A percentile compares a stretch with the other conserved stretches of the same genome.
phyloP scores from a whole-genome alignment of 2,113 vertebrate genomes.

The Geococcyx californianus region DNA sequence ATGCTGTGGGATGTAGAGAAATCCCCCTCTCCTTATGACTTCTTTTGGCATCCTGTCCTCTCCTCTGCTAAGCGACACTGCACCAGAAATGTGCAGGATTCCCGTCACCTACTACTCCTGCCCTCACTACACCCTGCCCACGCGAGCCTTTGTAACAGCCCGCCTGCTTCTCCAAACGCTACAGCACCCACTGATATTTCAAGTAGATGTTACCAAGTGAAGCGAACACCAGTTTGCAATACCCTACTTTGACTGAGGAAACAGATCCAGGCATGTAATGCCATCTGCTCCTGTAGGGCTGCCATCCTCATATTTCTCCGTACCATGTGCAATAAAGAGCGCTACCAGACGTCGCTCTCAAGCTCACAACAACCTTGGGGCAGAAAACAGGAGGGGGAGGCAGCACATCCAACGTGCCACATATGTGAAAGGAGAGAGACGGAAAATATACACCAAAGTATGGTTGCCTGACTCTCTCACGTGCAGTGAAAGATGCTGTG shows the following conservation, averaged over 20 bases:
- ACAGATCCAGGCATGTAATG: slow-evolving; percentile 70
- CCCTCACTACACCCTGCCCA: neutral
- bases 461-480: neutral
- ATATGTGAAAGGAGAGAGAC: slow-evolving; percentile 21
- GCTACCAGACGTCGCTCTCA: slow-evolving; percentile 53
- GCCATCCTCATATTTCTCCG: slow-evolving; percentile 76
- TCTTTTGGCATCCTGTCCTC: neutral
- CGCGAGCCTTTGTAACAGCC: neutral
- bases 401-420: slow-evolving; percentile 6
- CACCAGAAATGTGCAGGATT: neutral
- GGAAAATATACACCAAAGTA: neutral
- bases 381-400: slow-evolving; percentile 46
- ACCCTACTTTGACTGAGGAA: slow-evolving; percentile 73
- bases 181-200: slow-evolving; percentile 32
- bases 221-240: slow-evolving; percentile 71
- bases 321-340: slow-evolving; percentile 61
- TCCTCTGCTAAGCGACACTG: neutral
- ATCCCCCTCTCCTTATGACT: neutral
- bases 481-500: neutral
- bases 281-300: slow-evolving; percentile 79
- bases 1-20: neutral
- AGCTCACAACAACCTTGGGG: slow-evolving; percentile 57
- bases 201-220: slow-evolving; percentile 57
- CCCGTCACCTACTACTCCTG: neutral
- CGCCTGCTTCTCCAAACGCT: neutral